A percentile compares a stretch with the other conserved stretches of the same genome.
Evolutionary conservation across 2,113 vertebrate species (phyloP).

Genomic region (Abramis brama): DNA sequence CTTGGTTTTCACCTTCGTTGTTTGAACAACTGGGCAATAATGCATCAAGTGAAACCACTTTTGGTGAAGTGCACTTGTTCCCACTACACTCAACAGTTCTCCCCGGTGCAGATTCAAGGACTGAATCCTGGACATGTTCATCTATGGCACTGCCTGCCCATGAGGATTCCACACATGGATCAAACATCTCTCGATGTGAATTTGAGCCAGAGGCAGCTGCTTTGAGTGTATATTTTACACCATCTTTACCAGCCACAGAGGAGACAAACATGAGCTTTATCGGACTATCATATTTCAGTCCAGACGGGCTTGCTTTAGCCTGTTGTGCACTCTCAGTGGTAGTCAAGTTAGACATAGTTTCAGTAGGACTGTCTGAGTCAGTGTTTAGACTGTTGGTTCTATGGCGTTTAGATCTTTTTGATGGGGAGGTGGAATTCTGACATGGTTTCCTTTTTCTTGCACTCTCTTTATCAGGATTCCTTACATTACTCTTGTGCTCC

Average conservation of each 20-base stretch:
- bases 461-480: constrained; percentile 36
- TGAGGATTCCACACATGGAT: constrained; percentile 74
- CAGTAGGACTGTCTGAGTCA: constrained; percentile 3
- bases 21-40: constrained; percentile 33
- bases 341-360: not conserved
- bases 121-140: constrained; percentile 48
- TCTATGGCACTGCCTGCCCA: constrained; percentile 66
- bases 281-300: constrained; percentile 85
- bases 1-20: constrained; percentile 6
- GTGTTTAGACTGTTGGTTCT: constrained; percentile 33
- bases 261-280: constrained; percentile 97
- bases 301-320: constrained; percentile 51
- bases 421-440: constrained; percentile 37
- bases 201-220: constrained; percentile 75
- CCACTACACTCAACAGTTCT: constrained; percentile 30
- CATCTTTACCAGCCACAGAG: constrained; percentile 82
- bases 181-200: constrained; percentile 68
- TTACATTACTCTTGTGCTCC: not conserved
- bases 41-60: constrained; percentile 36
- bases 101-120: constrained; percentile 14
- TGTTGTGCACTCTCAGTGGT: constrained; percentile 45
- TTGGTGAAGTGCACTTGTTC: not conserved
- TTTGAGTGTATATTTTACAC: constrained; percentile 89
- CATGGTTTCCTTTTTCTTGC: constrained; percentile 29
- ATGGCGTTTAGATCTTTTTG: constrained; percentile 58